These are phyloP conservation scores for Tenualosa thibaudeaui DNA, from an alignment of 2,797 vertebrate species.

Conservation along the genomic window DNA sequence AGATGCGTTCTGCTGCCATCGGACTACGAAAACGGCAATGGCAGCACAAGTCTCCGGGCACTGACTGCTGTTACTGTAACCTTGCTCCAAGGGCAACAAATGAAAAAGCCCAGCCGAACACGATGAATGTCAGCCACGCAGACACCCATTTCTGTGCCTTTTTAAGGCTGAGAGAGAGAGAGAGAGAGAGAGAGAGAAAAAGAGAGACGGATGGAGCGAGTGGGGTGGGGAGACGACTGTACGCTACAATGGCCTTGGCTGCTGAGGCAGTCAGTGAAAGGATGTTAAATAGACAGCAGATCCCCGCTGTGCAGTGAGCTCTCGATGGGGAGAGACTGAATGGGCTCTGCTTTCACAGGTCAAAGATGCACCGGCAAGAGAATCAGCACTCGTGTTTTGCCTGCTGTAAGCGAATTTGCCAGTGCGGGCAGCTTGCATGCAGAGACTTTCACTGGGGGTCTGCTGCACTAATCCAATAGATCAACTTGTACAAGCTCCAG, in stretches of 20 bases:
- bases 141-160: slow-evolving; percentile 47
- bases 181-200: background rate
- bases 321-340: slow-evolving; percentile 72
- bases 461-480: slow-evolving; percentile 72
- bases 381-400: slow-evolving; percentile 77
- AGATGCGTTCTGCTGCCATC: slow-evolving; percentile 13
- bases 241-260: slow-evolving; percentile 62
- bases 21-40: slow-evolving; percentile 29
- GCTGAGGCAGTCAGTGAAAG: slow-evolving; percentile 62
- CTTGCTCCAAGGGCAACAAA: slow-evolving; percentile 44
- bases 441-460: slow-evolving; percentile 56
- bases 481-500: slow-evolving; percentile 66
- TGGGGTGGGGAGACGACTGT: slow-evolving; percentile 44
- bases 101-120: slow-evolving; percentile 28
- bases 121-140: slow-evolving; percentile 46
- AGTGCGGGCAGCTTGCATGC: slow-evolving; percentile 72
- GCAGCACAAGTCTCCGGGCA: slow-evolving; percentile 25
- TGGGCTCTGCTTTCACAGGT: slow-evolving; percentile 77
- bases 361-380: slow-evolving; percentile 75
- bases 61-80: slow-evolving; percentile 35
- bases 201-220: slow-evolving; percentile 24
- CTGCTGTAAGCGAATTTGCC: slow-evolving; percentile 78
- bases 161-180: background rate
- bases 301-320: slow-evolving; percentile 67
- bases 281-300: slow-evolving; percentile 68